phyloP scores from a whole-genome alignment of 2,888 invertebrate genomes.

The Chydorus sphaericus region DNA sequence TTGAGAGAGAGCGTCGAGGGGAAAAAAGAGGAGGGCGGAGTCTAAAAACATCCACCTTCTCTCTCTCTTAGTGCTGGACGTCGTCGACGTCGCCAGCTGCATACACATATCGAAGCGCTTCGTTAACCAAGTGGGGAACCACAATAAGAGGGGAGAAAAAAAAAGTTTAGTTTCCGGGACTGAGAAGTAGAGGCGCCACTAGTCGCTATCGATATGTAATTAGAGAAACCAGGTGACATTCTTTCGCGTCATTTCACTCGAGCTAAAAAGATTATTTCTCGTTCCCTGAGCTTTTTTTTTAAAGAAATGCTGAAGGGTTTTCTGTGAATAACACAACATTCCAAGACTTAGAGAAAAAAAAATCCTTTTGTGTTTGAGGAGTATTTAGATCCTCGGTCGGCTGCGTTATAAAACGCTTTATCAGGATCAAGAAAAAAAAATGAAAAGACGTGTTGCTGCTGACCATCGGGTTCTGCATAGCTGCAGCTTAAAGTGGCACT shows the following conservation, averaged over 20 bases:
- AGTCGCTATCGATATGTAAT: neutral
- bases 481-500: neutral
- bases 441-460: constrained; percentile 1
- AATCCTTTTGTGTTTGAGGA: no score
- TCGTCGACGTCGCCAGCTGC: constrained; percentile 1
- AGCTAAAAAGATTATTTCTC: no score
- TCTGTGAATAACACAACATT: no score
- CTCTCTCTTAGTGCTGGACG: neutral
- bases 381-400: neutral
- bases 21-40: no score
- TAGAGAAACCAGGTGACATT: neutral
- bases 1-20: no score
- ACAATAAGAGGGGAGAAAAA: neutral
- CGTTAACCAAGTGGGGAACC: constrained; percentile 10
- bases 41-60: no score
- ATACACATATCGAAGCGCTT: constrained; percentile 4
- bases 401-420: constrained; percentile 3
- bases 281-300: neutral
- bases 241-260: neutral
- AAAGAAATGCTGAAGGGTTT: no score
- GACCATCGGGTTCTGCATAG: neutral
- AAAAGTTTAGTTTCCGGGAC: no score
- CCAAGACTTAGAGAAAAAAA: no score
- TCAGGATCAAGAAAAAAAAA: neutral
- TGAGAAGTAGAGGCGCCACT: neutral